phyloP scores from a whole-genome alignment of 2,888 invertebrate genomes.

The Temnothorax unifasciatus region DNA sequence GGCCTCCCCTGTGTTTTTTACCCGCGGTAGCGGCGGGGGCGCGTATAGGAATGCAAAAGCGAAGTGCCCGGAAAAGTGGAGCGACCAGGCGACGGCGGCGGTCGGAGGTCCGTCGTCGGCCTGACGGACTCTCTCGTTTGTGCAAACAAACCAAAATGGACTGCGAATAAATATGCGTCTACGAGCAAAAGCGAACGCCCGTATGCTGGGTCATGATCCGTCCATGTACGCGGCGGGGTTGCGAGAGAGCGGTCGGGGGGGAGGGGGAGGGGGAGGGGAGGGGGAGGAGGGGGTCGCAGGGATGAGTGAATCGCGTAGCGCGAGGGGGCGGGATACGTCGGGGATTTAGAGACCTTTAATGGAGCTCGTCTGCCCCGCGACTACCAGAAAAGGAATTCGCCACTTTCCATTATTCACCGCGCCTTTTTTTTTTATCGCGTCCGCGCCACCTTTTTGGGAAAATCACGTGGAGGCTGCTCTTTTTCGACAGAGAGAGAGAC shows the following conservation, averaged over 20 bases:
- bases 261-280: slow-evolving; percentile 42
- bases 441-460: slow-evolving; percentile 35
- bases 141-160: slow-evolving; percentile 86
- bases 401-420: slow-evolving; percentile 78
- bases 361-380: slow-evolving; percentile 79
- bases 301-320: slow-evolving; percentile 62
- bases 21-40: slow-evolving; percentile 39
- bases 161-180: slow-evolving; percentile 86
- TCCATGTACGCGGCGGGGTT: slow-evolving; percentile 77
- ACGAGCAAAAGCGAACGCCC: slow-evolving; percentile 83
- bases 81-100: slow-evolving; percentile 59
- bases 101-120: slow-evolving; percentile 78
- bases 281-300: slow-evolving; percentile 51
- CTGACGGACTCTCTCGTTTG: slow-evolving; percentile 83
- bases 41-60: slow-evolving; percentile 81
- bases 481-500: background rate
- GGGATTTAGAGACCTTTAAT: slow-evolving; percentile 84
- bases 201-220: slow-evolving; percentile 86
- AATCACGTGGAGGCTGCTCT: background rate
- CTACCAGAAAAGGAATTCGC: slow-evolving; percentile 80
- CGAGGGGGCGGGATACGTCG: slow-evolving; percentile 73
- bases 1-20: slow-evolving; percentile 44
- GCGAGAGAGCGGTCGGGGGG: slow-evolving; percentile 56
- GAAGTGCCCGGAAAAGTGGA: slow-evolving; percentile 62
- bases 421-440: slow-evolving; percentile 63